A percentile compares a stretch with the other conserved stretches of the same genome.
phyloP scores from a whole-genome alignment of 2,797 vertebrate genomes.

The Eulemur rubriventer region DNA sequence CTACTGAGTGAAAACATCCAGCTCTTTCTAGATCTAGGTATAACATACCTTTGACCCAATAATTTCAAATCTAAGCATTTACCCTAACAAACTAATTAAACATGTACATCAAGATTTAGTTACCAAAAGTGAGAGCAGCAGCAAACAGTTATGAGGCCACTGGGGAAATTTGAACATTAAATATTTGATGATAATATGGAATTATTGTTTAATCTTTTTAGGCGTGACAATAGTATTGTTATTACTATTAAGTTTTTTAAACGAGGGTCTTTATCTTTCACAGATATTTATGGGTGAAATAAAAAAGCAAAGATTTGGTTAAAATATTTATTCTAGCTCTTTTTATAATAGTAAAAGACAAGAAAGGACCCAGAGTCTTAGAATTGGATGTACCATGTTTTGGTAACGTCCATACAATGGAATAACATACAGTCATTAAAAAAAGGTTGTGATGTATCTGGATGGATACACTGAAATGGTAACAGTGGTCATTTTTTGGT shows the following conservation, averaged over 20 bases:
- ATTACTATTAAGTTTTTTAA: neutral
- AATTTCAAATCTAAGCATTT: constrained; percentile 32
- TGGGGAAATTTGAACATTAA: neutral
- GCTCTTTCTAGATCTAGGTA: neutral
- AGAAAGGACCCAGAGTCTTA: neutral
- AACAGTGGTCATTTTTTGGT: neutral
- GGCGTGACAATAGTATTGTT: neutral
- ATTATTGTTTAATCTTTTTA: neutral
- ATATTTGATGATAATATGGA: neutral
- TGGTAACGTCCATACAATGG: neutral
- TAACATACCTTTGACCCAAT: neutral
- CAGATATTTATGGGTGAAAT: neutral
- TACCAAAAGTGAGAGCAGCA: neutral
- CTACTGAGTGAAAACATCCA: neutral
- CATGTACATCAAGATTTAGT: neutral
- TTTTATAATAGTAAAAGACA: neutral
- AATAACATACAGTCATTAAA: neutral
- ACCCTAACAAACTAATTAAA: neutral
- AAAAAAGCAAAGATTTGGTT: neutral
- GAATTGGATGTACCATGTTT: neutral
- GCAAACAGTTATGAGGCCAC: neutral
- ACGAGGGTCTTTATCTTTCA: neutral
- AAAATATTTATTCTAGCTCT: neutral
- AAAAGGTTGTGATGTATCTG: neutral
- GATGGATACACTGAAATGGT: neutral